Evolutionary conservation across 92 coral and sea anemone species (phyloP), one percentile per base, ranked within the genome.

Genomic region (Epizoanthus stellaris): DNA sequence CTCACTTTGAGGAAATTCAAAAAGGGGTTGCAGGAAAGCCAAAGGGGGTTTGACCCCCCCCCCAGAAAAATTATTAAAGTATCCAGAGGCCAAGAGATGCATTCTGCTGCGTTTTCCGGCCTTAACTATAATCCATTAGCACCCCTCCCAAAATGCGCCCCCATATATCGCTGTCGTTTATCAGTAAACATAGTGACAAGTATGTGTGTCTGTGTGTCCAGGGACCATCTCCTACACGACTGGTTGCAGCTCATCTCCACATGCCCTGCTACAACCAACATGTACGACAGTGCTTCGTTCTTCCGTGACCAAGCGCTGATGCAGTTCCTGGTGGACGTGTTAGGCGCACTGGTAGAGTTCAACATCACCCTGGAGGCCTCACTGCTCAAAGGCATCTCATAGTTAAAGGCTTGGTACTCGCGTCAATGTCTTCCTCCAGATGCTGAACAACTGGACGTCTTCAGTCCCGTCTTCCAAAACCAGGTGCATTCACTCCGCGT

Each of bases 251-350:
- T 96, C 62, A 90, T 96, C 85, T 96, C 99, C 62, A 79, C 90
- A 13, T 96, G 99, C 58, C 98, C 99, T 6, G 99, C 98, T 15
- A 92, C 99, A 6, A 91, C 95, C 81, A 95, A 96, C 87, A 96
- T 96, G 99, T 96, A 96, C 86, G 99, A 96, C 69, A 88, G 88
- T 36, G 91, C 92, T 62, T 96, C 99, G 47, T 96, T 96, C 90
- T 89, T 96, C 39, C 95, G 99, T 25, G 99, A 96, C 89, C 70
- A 90, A 53, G 80, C 79, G 75, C 92, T 94, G 75, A 89, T 92
- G 62, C 99, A 94, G 94, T 96, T 94, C 87, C 89, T 96, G 58
- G 96, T 94, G 25, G 98, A 91, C 47, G 92, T 96, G 30, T 74
- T 96, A 8, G 84, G 93, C 9, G 93, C 99, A 53, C 62, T 96